These are phyloP conservation scores for Apotomis capreana DNA, from an alignment of 2,888 invertebrate species.

Conservation along the genomic window DNA sequence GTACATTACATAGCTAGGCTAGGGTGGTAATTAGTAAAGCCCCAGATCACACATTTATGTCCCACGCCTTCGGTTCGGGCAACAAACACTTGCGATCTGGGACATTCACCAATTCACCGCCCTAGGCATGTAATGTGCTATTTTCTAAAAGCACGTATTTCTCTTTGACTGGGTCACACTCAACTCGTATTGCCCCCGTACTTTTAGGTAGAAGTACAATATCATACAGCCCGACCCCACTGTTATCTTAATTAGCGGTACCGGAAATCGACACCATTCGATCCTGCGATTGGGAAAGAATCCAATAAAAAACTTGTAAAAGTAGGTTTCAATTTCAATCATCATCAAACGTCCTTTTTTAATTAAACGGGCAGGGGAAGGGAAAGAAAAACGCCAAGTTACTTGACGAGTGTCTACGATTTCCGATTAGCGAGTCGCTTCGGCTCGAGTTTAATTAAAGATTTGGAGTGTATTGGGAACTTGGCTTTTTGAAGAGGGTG, in stretches of 20 bases:
- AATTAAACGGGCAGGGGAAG: constrained; percentile 14
- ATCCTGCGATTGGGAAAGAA: background rate
- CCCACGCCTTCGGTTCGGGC: too few species aligned
- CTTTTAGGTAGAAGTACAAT: too few species aligned
- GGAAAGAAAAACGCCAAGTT: constrained; percentile 25
- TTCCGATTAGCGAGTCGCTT: constrained; percentile 30
- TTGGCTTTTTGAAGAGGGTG: constrained; percentile 5
- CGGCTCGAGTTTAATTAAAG: constrained; percentile 30
- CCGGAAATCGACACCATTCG: background rate
- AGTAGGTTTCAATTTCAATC: constrained; percentile 22
- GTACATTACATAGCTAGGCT: too few species aligned
- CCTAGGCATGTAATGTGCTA: too few species aligned
- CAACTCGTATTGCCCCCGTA: too few species aligned
- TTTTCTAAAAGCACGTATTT: too few species aligned
- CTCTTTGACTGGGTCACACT: too few species aligned
- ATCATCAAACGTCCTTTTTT: constrained; percentile 21
- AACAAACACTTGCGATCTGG: too few species aligned
- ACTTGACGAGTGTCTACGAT: constrained; percentile 24
- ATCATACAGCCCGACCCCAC: too few species aligned
- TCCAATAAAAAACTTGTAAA: constrained; percentile 11
- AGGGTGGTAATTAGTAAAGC: too few species aligned
- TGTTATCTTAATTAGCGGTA: background rate
- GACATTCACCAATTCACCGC: too few species aligned
- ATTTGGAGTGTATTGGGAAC: constrained; percentile 1
- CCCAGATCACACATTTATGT: too few species aligned